A percentile compares a stretch with the other conserved stretches of the same genome.
phyloP scores from a whole-genome alignment of 2,113 vertebrate species.

The Anhinga anhinga region DNA sequence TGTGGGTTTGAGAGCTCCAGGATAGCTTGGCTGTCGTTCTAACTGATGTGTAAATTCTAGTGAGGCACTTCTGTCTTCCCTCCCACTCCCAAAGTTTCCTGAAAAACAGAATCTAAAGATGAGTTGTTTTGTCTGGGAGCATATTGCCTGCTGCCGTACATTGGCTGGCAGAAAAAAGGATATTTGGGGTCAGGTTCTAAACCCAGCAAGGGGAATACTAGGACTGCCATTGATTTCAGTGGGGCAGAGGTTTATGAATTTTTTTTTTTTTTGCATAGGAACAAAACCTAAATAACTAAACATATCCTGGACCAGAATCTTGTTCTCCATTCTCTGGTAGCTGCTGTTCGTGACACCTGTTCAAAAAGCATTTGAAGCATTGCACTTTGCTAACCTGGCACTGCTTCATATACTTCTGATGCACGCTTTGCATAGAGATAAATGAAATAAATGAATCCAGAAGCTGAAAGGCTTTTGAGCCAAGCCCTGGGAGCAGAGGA shows the following conservation, averaged over 20 bases:
- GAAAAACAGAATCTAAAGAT: neutral
- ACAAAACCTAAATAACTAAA: neutral
- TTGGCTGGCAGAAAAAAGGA: neutral
- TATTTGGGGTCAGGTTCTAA: neutral
- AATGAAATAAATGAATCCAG: neutral
- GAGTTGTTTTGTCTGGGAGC: neutral
- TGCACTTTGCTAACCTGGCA: neutral
- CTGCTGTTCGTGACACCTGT: neutral
- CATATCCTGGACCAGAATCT: neutral
- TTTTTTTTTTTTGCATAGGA: neutral
- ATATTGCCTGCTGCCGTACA: neutral
- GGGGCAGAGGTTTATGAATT: neutral
- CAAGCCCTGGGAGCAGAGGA: neutral
- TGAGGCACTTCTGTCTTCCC: neutral
- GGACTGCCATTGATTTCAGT: neutral
- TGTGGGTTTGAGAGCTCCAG: neutral
- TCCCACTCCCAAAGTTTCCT: neutral
- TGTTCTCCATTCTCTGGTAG: neutral
- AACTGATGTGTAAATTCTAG: neutral
- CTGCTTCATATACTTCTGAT: neutral
- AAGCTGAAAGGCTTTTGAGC: neutral
- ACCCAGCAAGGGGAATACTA: neutral
- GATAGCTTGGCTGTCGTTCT: neutral
- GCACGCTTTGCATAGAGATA: neutral
- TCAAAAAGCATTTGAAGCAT: neutral